Base-by-base conservation (phyloP, 1,140 invertebrate species). In the Aphaenogaster rudis region DNA sequence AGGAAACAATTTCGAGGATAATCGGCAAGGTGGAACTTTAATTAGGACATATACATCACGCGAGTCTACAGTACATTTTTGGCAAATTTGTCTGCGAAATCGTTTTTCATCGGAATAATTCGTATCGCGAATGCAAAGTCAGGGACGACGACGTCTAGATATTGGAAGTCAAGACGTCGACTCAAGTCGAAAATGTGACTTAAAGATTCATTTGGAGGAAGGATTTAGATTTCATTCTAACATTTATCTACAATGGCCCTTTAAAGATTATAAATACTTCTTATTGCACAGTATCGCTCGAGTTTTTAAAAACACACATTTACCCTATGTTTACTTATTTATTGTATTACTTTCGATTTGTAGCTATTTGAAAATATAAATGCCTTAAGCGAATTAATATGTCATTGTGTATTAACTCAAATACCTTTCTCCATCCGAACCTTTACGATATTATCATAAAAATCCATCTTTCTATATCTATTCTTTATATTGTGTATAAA, bases 81-180 rank as follows among this genome's bases (percentile, higher is more conserved):
- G 80, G 80, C 69, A 84, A 80, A 84, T 61, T 84, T 48, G 21
- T 84, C 11, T 74, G 69, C 66, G 5, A 76, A 36, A 59, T 86
- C 67, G 71, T 87, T 86, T 91, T 91, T 91, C 89, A 76, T 74
- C 76, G 91, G 82, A 91, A 90, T 92, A 91, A 89, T 80, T 89
- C 86, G 69, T 81, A 64, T 42, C 66, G 66, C 66, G 52, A 87
- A 28, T 84, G 66, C 48, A 61, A 63, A 69, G 33, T 88, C 71
- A 69, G 42, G 21, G 67, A 84, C 52, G 42, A 71, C 45, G 72
- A 81, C 64, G n/a, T 90, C 63, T 87, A 84, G 28, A n/a, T 87
- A 78, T 48, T 86, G 86, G 69, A 88, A 90, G 50, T 90, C 45
- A 50, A 90, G 72, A 90, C 17, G 86, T 90, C 48, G 66, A 48